Evolutionary conservation across 2,113 vertebrate species (phyloP).

Genomic region (Sula dactylatra): DNA sequence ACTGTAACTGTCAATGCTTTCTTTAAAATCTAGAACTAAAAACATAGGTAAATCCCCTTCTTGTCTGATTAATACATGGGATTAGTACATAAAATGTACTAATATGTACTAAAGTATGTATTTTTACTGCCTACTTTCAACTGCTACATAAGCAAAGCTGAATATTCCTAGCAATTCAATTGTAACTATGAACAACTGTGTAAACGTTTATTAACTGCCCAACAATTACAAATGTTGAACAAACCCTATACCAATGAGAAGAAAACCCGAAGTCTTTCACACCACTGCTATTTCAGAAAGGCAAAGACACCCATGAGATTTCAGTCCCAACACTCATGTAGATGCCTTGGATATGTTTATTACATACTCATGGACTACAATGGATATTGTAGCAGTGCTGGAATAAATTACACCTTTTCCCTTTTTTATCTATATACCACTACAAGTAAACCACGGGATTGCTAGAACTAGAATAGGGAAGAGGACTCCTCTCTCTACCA

Average conservation of each 20-base stretch:
- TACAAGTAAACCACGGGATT: background rate
- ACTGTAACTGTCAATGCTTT: background rate
- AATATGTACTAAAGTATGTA: background rate
- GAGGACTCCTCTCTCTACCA: background rate
- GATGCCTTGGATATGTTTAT: background rate
- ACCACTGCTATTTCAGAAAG: background rate
- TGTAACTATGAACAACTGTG: background rate
- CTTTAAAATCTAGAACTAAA: slow-evolving; percentile 1
- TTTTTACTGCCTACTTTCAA: background rate
- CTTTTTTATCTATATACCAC: background rate
- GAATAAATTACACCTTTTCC: background rate
- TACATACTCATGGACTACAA: background rate
- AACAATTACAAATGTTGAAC: background rate
- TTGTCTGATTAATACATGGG: background rate
- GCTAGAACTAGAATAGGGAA: background rate
- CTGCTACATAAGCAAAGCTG: background rate
- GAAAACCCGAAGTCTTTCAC: background rate
- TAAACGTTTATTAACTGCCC: background rate
- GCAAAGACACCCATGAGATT: background rate
- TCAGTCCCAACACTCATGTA: background rate
- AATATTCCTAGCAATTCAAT: background rate
- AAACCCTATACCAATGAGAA: background rate
- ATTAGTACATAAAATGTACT: background rate
- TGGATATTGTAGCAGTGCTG: background rate
- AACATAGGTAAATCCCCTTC: background rate